A percentile compares a stretch with the other conserved stretches of the same genome.
These are phyloP conservation scores for Pampus argenteus DNA, from an alignment of 2,797 vertebrate species.

Conservation along the genomic window DNA sequence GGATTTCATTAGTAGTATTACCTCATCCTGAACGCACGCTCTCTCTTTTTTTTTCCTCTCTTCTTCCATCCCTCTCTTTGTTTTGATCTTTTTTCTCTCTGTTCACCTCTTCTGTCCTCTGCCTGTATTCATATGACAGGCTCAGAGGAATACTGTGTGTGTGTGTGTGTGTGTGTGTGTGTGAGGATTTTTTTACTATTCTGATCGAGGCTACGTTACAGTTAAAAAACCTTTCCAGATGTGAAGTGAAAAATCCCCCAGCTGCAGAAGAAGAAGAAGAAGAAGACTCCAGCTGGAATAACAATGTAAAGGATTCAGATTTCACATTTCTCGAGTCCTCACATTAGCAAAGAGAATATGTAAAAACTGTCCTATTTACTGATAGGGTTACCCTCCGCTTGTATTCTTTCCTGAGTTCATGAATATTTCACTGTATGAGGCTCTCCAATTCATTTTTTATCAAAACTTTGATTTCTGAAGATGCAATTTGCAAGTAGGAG, in stretches of 20 bases:
- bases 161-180: background rate
- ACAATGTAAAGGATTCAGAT: conserved; percentile 19
- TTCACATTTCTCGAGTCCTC: conserved; percentile 10
- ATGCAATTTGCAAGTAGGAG: conserved; percentile 33
- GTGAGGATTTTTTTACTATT: conserved; percentile 25
- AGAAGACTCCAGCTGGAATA: conserved; percentile 29
- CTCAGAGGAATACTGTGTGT: conserved; percentile 20
- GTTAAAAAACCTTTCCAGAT: conserved; percentile 36
- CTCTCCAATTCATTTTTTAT: conserved; percentile 23
- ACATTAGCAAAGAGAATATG: conserved; percentile 38
- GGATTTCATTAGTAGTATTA: conserved; percentile 56
- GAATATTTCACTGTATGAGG: conserved; percentile 32
- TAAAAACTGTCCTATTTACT: conserved; percentile 20
- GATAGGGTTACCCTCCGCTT: conserved; percentile 9
- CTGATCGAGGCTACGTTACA: conserved; percentile 18
- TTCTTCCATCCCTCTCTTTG: background rate
- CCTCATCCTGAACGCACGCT: conserved; percentile 37
- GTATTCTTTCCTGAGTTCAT: conserved; percentile 31
- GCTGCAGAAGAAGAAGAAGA: background rate
- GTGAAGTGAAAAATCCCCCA: conserved; percentile 10
- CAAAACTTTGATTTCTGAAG: conserved; percentile 39
- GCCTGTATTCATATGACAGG: conserved; percentile 6
- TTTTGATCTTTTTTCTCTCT: conserved; percentile 4
- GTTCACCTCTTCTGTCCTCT: conserved; percentile 11
- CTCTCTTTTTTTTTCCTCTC: background rate